Base-by-base conservation (phyloP, 1,140 invertebrate genomes). In the Drosophila pseudoananassae region DNA sequence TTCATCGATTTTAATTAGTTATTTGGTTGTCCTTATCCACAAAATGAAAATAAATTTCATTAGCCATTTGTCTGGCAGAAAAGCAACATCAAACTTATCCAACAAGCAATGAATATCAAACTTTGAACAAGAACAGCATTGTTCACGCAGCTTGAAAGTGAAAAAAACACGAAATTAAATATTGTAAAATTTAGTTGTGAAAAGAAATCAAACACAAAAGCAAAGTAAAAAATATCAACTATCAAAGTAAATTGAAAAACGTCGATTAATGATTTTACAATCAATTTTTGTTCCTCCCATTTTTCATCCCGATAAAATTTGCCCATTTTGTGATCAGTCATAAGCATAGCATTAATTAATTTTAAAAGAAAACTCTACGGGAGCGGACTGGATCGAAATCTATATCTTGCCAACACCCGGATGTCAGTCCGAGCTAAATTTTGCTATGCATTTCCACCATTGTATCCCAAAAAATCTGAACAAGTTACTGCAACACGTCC, bases 41-140 rank as follows among this genome's bases (percentile, higher is more conserved):
- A 10, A 59, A 45, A 17, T 3, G 0, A 10, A 25, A 31, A 23
- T 15, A 25, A 50, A 66, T 63, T 66, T 63, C 58, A 7, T 51
- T 63, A 12, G 46, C 4, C 46, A 66, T 66, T 66, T 66, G 63
- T 63, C 63, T 66, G 17, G 23, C 31, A 38, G 46, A 43, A 64
- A 65, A 50, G 12, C 23, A 64, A 49, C 55, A 60, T 36, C 43
- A 61, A 66, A 66, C 46, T 43, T 51, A 66, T 51, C 33, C 27
- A 63, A 33, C 63, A 66, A 66, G 63, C 63, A 63, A 66, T 66
- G 58, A 66, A 66, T 66, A 63, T 66, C 58, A 66, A 66, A 66
- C 14, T 51, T 43, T 8, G n/a, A 58, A 49, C 55, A 66, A 63
- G 33, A 66, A 51, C 58, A 63, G 6, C 58, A 43, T 63, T 50